phyloP scores from a whole-genome alignment of 2,797 vertebrate species.

The Pipistrellus kuhlii region DNA sequence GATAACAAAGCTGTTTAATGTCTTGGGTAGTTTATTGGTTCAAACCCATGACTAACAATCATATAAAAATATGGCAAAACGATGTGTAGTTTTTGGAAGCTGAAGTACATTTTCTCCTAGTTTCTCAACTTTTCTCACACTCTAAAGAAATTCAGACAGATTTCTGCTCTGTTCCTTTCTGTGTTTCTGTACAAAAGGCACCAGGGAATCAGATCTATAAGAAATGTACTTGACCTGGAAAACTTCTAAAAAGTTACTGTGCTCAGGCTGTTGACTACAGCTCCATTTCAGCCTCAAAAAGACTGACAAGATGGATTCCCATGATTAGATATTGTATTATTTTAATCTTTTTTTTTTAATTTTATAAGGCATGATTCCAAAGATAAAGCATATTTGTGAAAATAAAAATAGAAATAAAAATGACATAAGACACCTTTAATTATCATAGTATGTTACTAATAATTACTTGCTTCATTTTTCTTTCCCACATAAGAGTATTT shows the following conservation, averaged over 20 bases:
- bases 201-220: conserved; percentile 24
- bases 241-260: conserved; percentile 23
- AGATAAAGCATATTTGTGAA: not conserved
- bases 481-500: not conserved
- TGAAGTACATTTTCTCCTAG: not conserved
- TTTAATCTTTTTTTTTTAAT: conserved; percentile 29
- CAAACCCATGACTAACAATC: conserved; percentile 80
- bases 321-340: not conserved
- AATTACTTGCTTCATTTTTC: not conserved
- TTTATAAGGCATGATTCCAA: not conserved
- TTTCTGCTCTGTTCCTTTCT: not conserved
- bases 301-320: not conserved
- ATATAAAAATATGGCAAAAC: conserved; percentile 79
- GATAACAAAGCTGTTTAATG: conserved; percentile 83
- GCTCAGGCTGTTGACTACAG: not conserved
- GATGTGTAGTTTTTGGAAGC: conserved; percentile 74
- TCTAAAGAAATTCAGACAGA: conserved; percentile 36
- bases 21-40: conserved; percentile 81
- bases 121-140: conserved; percentile 32
- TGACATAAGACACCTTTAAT: not conserved
- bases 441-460: not conserved
- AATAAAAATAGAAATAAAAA: conserved; percentile 7
- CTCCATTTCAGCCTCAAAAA: conserved; percentile 29
- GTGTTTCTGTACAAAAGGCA: conserved; percentile 8
- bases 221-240: conserved; percentile 47